These are phyloP conservation scores for Oryzias sinensis DNA, from an alignment of 2,797 vertebrate genomes.

Conservation along the genomic window DNA sequence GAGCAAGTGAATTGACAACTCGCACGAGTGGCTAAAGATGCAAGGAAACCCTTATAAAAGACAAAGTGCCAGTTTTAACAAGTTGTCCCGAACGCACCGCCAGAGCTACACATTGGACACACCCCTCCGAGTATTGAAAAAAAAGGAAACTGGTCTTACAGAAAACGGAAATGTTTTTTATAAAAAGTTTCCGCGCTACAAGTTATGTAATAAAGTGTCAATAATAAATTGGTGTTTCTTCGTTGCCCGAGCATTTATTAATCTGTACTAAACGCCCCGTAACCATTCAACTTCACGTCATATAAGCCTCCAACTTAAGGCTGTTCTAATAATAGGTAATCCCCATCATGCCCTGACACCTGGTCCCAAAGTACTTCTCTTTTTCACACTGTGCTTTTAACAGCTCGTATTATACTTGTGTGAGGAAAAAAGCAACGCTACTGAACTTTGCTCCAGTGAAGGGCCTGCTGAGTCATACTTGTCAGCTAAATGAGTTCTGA, in stretches of 20 bases:
- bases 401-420: not conserved
- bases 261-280: slow-evolving; percentile 2
- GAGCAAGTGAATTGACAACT: no score
- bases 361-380: slow-evolving; percentile 3
- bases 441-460: not conserved
- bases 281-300: slow-evolving; percentile 21
- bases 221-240: no score
- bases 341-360: slow-evolving; percentile 16
- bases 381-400: slow-evolving; percentile 2
- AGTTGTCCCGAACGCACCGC: slow-evolving; percentile 1
- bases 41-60: not conserved
- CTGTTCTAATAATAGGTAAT: slow-evolving; percentile 64
- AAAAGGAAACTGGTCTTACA: no score
- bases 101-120: slow-evolving; percentile 7
- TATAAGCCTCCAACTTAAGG: slow-evolving; percentile 52
- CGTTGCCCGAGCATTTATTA: no score
- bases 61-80: not conserved
- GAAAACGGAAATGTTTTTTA: not conserved
- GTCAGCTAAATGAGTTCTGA: not conserved
- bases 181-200: no score
- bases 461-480: not conserved
- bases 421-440: not conserved
- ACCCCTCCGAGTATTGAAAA: slow-evolving; percentile 9
- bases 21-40: not conserved
- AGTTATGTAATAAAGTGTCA: no score